Conservation (phyloP, 2,797 vertebrate species). For the Sternarchorhynchus goeldii region DNA sequence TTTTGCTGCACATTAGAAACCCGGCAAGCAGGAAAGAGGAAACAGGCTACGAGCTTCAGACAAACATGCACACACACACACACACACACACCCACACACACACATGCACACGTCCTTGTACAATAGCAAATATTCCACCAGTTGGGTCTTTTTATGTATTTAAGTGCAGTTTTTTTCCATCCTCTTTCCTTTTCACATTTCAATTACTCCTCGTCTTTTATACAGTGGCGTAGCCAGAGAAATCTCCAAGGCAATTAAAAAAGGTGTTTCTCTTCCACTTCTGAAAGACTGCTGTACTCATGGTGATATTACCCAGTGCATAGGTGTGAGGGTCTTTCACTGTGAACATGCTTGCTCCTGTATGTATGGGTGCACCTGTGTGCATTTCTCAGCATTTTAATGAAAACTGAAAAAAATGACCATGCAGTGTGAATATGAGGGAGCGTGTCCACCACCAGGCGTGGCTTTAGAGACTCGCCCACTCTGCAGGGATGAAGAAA, state of each 20-base stretch:
- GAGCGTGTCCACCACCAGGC: no score
- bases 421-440: no score
- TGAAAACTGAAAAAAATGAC: background rate
- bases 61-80: conserved; percentile 5
- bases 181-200: conserved; percentile 44
- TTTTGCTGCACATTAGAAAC: conserved; percentile 43
- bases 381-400: background rate
- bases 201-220: conserved; percentile 48
- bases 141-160: conserved; percentile 41
- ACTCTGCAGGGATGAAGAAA: no score
- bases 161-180: conserved; percentile 30
- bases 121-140: conserved; percentile 43
- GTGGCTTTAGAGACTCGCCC: no score
- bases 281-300: conserved; percentile 25
- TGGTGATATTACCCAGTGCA: conserved; percentile 38
- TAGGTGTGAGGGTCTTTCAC: conserved; percentile 8
- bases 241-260: conserved; percentile 73
- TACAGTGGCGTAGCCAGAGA: conserved; percentile 67
- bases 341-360: background rate
- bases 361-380: conserved; percentile 15
- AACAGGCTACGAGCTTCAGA: conserved; percentile 42
- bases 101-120: conserved; percentile 29
- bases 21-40: conserved; percentile 7
- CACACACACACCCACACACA: conserved; percentile 13
- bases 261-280: conserved; percentile 59